A percentile compares a stretch with the other conserved stretches of the same genome.
These are phyloP conservation scores for Phylloscopus trochilus DNA, from an alignment of 2,113 vertebrate species.

Conservation along the genomic window DNA sequence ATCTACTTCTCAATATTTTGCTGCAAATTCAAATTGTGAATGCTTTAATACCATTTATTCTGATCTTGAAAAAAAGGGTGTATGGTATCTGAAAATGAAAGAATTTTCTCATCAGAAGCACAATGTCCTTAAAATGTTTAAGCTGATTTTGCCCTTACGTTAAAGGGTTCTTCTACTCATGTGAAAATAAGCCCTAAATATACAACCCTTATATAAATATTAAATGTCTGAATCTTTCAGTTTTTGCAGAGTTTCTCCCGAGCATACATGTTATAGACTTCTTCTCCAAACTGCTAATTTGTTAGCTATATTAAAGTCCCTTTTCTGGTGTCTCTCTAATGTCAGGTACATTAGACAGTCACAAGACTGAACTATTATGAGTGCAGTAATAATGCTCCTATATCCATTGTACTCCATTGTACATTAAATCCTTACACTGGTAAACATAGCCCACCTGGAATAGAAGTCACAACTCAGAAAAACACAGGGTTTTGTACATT, in stretches of 20 bases:
- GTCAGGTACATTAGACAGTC: neutral
- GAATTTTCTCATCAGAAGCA: neutral
- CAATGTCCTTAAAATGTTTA: neutral
- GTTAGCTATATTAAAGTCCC: neutral
- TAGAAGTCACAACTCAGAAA: neutral
- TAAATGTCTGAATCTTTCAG: neutral
- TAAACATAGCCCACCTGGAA: neutral
- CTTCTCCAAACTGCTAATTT: neutral
- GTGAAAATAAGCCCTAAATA: neutral
- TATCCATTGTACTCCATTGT: neutral
- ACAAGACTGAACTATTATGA: neutral
- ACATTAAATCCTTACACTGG: neutral
- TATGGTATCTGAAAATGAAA: neutral
- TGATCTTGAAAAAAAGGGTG: neutral
- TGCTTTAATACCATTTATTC: neutral
- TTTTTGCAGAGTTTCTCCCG: neutral
- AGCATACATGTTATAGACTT: neutral
- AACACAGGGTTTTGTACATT: fast-evolving
- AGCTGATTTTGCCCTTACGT: neutral
- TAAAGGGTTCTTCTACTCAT: neutral
- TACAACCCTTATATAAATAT: neutral
- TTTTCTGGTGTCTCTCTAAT: neutral
- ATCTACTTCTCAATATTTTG: neutral
- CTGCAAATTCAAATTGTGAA: neutral
- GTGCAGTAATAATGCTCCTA: neutral